Base-by-base conservation (phyloP, 2,888 invertebrate genomes). In the Athalia cordata region DNA sequence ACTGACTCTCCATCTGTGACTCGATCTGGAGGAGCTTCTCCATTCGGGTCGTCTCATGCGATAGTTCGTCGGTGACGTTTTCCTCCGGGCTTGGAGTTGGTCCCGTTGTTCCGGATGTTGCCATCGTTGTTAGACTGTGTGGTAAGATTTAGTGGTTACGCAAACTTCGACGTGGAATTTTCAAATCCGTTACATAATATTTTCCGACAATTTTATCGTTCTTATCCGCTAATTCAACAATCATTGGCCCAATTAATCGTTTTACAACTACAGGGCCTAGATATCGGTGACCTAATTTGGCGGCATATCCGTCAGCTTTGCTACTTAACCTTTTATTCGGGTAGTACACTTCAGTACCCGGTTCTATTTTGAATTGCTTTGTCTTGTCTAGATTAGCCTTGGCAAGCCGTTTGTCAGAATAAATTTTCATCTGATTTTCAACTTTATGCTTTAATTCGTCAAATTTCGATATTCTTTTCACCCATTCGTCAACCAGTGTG, bases 291-390 rank as follows among this genome's bases (percentile, higher is more conserved):
- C 55, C 57, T 57, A 70, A 57, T 11, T 70, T 70, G 57, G 57
- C 70, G n/a, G 55, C 11, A 57, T 70, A 70, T 5, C 70, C 70
- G 43, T 70, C 70, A 1, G 70, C 70, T 70, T 70, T 55, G 45
- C 29, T 68, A 55, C 70, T 70, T 43, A 70, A 9, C 57, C 57
- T 70, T 50, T 80, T 80, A 8, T 80, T 79, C 0, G 80, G 78
- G 7, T 79, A 78, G 29, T 76, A 79, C 1, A 79, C 80, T 62
- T 78, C 77, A 2, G 59, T 72, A 5, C 79, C 81, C 9, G 47
- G 6, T 52, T 68, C 77, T n/a, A 81, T 74, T 7, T 78, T 50
- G n/a, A 79, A 76, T 78, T 9, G 79, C 81, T 70, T 82, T 81
- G 61, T 80, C 13, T 66, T 78, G 77, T 79, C 61, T 15, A 29